phyloP scores from a whole-genome alignment of 2,888 invertebrate genomes.

The Notodonta dromedarius region DNA sequence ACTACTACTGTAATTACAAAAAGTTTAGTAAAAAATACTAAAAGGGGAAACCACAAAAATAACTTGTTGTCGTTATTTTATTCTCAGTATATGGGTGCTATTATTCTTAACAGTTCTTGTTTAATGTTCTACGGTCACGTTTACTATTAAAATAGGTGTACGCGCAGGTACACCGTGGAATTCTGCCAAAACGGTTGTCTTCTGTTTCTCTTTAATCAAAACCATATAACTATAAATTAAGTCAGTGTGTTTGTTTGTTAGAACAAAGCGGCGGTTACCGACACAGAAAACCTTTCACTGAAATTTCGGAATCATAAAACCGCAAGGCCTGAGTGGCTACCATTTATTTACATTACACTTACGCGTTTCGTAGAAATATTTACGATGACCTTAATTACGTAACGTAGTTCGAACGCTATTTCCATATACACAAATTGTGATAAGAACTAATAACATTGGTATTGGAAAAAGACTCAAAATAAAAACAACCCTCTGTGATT shows the following conservation, averaged over 20 bases:
- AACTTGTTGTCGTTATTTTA: too few relatives aligned
- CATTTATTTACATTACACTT: constrained; percentile 63
- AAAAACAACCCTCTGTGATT: constrained; percentile 18
- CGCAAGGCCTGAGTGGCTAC: constrained; percentile 45
- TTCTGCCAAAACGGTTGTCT: constrained; percentile 50
- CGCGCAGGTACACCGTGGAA: constrained; percentile 41
- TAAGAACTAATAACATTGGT: constrained; percentile 21
- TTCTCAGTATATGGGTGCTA: constrained; percentile 6
- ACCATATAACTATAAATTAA: constrained; percentile 54
- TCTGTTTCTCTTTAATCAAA: constrained; percentile 54
- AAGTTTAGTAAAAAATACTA: too few relatives aligned
- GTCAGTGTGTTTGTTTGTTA: constrained; percentile 48
- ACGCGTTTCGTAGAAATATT: constrained; percentile 50
- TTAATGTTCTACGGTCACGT: constrained; percentile 10
- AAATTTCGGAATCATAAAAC: constrained; percentile 66
- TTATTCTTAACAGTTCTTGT: constrained; percentile 8
- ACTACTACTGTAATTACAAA: too few relatives aligned
- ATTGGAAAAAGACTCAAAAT: constrained; percentile 21
- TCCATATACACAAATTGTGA: not conserved
- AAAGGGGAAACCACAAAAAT: too few relatives aligned
- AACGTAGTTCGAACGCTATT: not conserved
- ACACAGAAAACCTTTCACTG: constrained; percentile 66
- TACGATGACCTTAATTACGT: constrained; percentile 27
- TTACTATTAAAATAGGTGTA: constrained; percentile 18
- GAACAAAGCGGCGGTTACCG: constrained; percentile 51